Evolutionary conservation across 2,888 invertebrate genomes (phyloP), one percentile per base, ranked within the genome.

Genomic region (Callyntrura sp.): DNA sequence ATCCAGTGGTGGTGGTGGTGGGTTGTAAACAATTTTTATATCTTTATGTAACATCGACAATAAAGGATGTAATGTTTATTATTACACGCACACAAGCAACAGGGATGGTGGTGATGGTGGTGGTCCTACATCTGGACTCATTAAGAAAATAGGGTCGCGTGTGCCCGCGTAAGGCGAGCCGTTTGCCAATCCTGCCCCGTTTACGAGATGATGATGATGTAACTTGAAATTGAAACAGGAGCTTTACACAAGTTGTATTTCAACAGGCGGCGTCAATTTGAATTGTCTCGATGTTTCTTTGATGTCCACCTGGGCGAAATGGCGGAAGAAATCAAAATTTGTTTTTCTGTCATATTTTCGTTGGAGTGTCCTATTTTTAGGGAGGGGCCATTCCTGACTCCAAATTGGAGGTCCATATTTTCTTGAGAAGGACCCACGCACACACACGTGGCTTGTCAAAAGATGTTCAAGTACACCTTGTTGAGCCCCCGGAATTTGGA

Each of bases 401-500:
- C n/a, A n/a, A n/a, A n/a, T n/a, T n/a, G n/a, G n/a, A n/a, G n/a
- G n/a, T n/a, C n/a, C n/a, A n/a, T n/a, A n/a, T n/a, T n/a, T n/a
- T n/a, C n/a, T n/a, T n/a, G n/a, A n/a, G n/a, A n/a, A n/a, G n/a
- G n/a, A n/a, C n/a, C n/a, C n/a, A n/a, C n/a, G n/a, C 20, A 28
- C 20, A 8, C 0, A 76, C 65, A 89, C 79, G 51, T 14, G 89
- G 48, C 68, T 68, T 81, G 90, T 90, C 90, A 90, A 9, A 85
- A 73, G 73, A 9, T 17, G 79, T 90, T 85, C 57, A 82, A 76
- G 83, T 48, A 86, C 87, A 90, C 89, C 91, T 91, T 91, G 91
- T 92, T 92, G 92, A 92, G 82, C 91, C 23, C 68, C 3, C 87
- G 93, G 93, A 93, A 93, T 93, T 90, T 91, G 89, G 43, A 11